phyloP scores from a whole-genome alignment of 2,797 vertebrate species.

The Agapornis canus region DNA sequence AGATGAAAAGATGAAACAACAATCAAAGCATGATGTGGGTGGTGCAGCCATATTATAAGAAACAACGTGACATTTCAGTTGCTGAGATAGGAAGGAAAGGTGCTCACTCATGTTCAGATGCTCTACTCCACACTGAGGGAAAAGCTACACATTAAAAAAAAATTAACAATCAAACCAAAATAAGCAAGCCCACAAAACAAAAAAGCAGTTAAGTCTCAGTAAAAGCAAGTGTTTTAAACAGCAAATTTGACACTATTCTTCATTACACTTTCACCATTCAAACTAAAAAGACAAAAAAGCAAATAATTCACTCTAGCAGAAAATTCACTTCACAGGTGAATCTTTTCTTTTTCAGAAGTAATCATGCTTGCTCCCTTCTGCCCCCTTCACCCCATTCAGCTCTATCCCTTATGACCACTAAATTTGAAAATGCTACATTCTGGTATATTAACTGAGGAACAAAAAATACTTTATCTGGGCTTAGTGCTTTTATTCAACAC shows the following conservation, averaged over 20 bases:
- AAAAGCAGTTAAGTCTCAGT: neutral
- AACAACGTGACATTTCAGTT: neutral
- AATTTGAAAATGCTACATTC: slow-evolving; percentile 1
- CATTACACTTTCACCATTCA: neutral
- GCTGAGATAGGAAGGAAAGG: neutral
- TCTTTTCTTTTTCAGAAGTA: neutral
- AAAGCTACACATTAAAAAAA: neutral
- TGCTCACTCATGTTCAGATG: neutral
- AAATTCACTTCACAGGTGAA: neutral
- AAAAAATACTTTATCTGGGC: slow-evolving; percentile 39
- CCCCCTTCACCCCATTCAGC: neutral
- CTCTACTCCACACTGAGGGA: neutral
- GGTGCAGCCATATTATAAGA: neutral
- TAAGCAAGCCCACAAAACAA: too few relatives aligned
- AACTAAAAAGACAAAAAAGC: neutral
- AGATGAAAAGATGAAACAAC: neutral
- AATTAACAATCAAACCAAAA: too few relatives aligned
- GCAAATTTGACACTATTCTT: neutral
- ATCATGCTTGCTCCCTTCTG: neutral
- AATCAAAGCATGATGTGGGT: neutral
- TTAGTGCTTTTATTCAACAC: slow-evolving; percentile 66
- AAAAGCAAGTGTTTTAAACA: neutral
- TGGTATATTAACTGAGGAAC: slow-evolving; percentile 25
- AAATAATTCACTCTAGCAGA: neutral
- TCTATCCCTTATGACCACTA: neutral